Base-by-base conservation (phyloP, 2,888 invertebrate genomes). In the Choreutis nemorana region DNA sequence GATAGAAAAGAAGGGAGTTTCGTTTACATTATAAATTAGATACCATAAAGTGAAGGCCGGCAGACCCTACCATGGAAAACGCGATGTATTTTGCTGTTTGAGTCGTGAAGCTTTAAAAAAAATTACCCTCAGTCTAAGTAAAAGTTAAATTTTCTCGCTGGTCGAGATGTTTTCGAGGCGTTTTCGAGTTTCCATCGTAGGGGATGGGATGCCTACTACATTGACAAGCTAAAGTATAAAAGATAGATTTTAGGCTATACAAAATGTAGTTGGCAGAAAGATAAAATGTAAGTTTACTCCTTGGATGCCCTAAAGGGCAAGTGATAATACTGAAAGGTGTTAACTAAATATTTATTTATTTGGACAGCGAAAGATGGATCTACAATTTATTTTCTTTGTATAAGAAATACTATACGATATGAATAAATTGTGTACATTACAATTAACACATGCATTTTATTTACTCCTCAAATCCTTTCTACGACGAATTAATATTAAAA, bases 361-460 rank as follows among this genome's bases (percentile, higher is more conserved):
- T 55, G 63, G 65, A 67, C 65, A 63, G 66, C 44, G 59, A 70
- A 64, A 56, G 62, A 67, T 66, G 68, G 71, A 66, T 75, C 72
- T 77, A 77, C 77, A 77, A 73, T 75, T 77, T 78, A 75, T 73
- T 71, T 73, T 64, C 72, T 77, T 77, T 78, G 77, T 77, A 78
- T 73, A 71, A 73, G 67, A 70, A 63, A 71, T 53, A 52, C 64
- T 67, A 68, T 73, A 70, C 72, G 77, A 75, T 78, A 75, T 64
- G 39, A 78, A 78, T 78, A 78, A 77, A 78, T 77, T 77, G 77
- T 77, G 77, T 77, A 78, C 71, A 71, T 73, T 66, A 68, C 58
- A 72, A 66, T 57, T 63, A 61, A 41, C 47, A 38, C 9, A 44
- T 44, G 58, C 35, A 58, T 75, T 75, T 77, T 48, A 71, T 71